These are phyloP conservation scores for Drosophila kokeensis DNA, from an alignment of 2,888 invertebrate species.

Conservation along the genomic window DNA sequence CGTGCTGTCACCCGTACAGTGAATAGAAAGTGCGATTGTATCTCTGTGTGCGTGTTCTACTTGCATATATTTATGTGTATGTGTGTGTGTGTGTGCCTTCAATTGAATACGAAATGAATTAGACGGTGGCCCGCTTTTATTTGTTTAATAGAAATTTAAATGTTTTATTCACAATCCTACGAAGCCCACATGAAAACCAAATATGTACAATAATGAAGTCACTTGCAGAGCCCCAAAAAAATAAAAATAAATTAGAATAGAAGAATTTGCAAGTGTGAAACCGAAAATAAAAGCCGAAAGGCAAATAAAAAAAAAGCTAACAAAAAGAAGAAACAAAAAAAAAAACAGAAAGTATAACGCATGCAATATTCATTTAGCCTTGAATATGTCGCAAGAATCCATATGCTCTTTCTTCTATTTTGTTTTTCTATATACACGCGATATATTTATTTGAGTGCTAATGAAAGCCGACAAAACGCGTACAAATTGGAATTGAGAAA, in stretches of 20 bases:
- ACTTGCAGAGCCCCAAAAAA: conserved; percentile 21
- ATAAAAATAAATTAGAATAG: conserved; percentile 20
- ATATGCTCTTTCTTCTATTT: conserved; percentile 55
- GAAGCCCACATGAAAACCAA: conserved; percentile 44
- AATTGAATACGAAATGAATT: conserved; percentile 51
- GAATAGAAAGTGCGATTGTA: conserved; percentile 56
- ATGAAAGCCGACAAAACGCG: conserved; percentile 52
- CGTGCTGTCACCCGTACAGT: conserved; percentile 49
- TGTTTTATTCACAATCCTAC: conserved; percentile 43
- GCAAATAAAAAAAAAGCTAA: conserved; percentile 14
- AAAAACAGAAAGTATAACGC: conserved; percentile 18
- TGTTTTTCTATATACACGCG: conserved; percentile 8
- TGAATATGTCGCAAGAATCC: conserved; percentile 75
- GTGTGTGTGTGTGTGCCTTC: conserved; percentile 27
- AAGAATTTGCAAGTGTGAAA: conserved; percentile 52
- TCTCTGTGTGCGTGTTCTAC: conserved; percentile 36
- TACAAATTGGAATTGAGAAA: conserved; percentile 3
- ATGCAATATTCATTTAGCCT: conserved; percentile 69
- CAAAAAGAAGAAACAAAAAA: neutral
- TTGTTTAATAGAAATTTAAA: conserved; percentile 73
- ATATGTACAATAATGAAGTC: conserved; percentile 58
- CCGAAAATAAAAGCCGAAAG: conserved; percentile 33
- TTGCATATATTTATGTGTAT: conserved; percentile 16
- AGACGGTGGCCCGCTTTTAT: conserved; percentile 68
- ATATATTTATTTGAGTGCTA: conserved; percentile 53